Evolutionary conservation across 1,140 invertebrate genomes (phyloP).

Genomic region (Varroa destructor): DNA sequence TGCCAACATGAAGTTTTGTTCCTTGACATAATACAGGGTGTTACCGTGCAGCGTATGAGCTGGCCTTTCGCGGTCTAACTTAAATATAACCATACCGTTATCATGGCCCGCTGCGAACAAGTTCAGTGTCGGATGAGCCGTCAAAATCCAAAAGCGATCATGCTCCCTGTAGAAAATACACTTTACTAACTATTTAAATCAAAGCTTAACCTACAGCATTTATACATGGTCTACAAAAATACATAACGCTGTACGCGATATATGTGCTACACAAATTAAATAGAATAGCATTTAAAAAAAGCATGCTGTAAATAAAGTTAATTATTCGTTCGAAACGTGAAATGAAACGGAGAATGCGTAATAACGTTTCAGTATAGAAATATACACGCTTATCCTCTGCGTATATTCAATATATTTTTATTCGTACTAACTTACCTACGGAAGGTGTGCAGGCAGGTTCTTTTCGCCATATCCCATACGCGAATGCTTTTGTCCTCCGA

Average conservation of each 20-base stretch:
- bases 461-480: constrained; percentile 97
- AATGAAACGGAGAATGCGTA: too few species aligned
- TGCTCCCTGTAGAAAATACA: constrained; percentile 54
- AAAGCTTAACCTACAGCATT: neutral
- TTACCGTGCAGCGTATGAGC: constrained; percentile 88
- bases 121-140: constrained; percentile 60
- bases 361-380: too few species aligned
- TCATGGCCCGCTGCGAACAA: constrained; percentile 88
- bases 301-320: too few species aligned
- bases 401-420: too few species aligned
- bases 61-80: constrained; percentile 84
- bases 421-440: constrained; percentile 39
- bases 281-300: too few species aligned
- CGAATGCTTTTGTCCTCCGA: constrained; percentile 95
- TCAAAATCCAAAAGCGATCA: constrained; percentile 91
- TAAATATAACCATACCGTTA: constrained; percentile 71
- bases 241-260: too few species aligned
- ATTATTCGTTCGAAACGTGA: too few species aligned
- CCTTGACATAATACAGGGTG: constrained; percentile 89
- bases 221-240: neutral
- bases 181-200: constrained; percentile 33
- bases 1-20: constrained; percentile 39
- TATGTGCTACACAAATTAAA: too few species aligned
- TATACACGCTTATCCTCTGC: too few species aligned
- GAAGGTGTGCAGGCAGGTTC: constrained; percentile 90